These are phyloP conservation scores for Brachionus plicatilis DNA, from an alignment of 1,140 invertebrate genomes.

Conservation along the genomic window DNA sequence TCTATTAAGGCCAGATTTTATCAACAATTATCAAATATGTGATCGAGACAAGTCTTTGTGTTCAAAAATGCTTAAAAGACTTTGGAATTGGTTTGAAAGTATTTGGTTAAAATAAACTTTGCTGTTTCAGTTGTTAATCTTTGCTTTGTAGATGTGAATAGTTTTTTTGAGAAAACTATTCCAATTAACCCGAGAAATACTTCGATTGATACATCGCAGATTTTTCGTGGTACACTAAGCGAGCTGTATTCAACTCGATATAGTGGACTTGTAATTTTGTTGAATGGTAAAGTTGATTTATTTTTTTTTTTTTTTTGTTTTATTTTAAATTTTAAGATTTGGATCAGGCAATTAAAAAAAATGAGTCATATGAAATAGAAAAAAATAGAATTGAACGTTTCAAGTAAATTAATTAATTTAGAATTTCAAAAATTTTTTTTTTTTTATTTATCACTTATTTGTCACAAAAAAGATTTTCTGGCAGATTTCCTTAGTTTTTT, in stretches of 20 bases:
- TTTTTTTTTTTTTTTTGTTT: not conserved
- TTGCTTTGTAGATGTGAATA: not conserved
- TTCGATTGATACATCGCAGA: not conserved
- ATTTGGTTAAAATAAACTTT: not conserved
- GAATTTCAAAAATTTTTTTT: no score
- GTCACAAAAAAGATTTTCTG: no score
- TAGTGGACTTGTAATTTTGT: not conserved
- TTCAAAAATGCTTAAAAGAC: not conserved
- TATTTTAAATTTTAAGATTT: not conserved
- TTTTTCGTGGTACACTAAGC: not conserved
- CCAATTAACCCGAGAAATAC: slow-evolving; percentile 2
- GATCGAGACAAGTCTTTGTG: not conserved
- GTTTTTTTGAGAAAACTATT: slow-evolving; percentile 31
- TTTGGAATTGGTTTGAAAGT: slow-evolving; percentile 36
- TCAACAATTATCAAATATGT: not conserved
- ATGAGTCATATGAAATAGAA: not conserved
- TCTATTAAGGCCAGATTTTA: slow-evolving; percentile 16
- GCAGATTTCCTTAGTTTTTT: no score
- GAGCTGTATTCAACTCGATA: slow-evolving; percentile 3
- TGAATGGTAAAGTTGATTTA: not conserved
- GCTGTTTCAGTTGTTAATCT: not conserved
- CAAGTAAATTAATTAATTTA: no score
- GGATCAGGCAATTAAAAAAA: not conserved
- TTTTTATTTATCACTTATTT: no score
- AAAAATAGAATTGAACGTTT: no score